A percentile compares a stretch with the other conserved stretches of the same genome.
phyloP scores from a whole-genome alignment of 2,113 vertebrate species.

The Eurypyga helias region DNA sequence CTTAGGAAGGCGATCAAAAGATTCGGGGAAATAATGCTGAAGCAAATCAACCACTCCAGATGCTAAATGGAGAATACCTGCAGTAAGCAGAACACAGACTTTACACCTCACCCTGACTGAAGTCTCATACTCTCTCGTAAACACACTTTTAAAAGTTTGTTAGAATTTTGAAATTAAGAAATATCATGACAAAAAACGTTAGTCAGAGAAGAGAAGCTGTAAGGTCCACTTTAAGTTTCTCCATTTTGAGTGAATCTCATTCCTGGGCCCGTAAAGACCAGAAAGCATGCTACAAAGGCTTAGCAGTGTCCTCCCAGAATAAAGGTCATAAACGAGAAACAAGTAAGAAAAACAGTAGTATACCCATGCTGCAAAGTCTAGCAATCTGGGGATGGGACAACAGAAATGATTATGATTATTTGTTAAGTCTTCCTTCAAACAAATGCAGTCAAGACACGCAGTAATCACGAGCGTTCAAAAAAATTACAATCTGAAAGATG shows the following conservation, averaged over 20 bases:
- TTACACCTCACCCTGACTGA: background rate
- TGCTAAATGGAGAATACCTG: conserved; percentile 81
- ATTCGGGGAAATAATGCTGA: conserved; percentile 84
- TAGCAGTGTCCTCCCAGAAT: background rate
- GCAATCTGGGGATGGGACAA: background rate
- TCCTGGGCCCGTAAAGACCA: background rate
- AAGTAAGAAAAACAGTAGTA: background rate
- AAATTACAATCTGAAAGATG: background rate
- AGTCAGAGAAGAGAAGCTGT: background rate
- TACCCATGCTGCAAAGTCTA: background rate
- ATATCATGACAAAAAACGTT: background rate
- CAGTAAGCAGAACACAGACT: background rate
- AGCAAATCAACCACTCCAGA: conserved; percentile 85
- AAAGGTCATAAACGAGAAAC: background rate
- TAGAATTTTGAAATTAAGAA: background rate
- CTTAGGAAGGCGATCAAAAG: conserved; percentile 83
- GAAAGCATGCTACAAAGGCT: background rate
- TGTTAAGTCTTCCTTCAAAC: background rate
- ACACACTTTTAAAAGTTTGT: background rate
- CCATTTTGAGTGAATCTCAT: background rate
- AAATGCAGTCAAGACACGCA: background rate
- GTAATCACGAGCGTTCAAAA: background rate
- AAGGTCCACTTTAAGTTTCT: background rate
- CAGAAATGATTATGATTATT: background rate
- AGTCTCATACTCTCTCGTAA: background rate